Base-by-base conservation (phyloP, 2,797 vertebrate species). In the Falco cherrug region DNA sequence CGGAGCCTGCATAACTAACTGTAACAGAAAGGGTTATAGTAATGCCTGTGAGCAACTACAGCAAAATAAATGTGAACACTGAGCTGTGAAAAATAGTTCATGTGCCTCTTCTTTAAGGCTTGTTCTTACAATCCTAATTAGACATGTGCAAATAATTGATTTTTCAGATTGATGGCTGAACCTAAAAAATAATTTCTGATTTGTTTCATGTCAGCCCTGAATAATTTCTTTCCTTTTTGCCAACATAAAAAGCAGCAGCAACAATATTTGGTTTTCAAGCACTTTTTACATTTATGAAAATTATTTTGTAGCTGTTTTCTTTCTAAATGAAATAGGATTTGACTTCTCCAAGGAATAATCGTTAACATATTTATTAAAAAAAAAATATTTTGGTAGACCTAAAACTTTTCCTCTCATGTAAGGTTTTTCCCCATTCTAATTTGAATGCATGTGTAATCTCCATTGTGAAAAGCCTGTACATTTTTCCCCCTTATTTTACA, bases 1-100 rank as follows among this genome's bases (percentile, higher is more conserved):
- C 92, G 92, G 60, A 96, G 89, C 91, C 89, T 97, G 81, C 87
- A 93, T 91, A 95, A 96, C 89, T 73, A 47, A 96, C 47, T 84
- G 43, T 24, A 91, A 53, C 89, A 95, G 87, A 84, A 96, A 89
- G 35, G 56, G 50, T 54, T 57, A 20, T 7, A 82, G 78, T 56
- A 74, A 79, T 56, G 83, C 43, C 86, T 84, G 74, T 69, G 67
- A 90, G 43, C 35, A 89, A 48, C 33, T 28, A 59, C 9, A 71
- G 61, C 1, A 81, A 50, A 21, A 64, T 48, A 71, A 76, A 2
- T 3, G 10, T 74, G 63, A 88, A 90, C 87, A 63, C 37, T 67
- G 67, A 87, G 53, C 73, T 87, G 67, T 80, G 60, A 91, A 94
- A 94, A 93, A 87, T 69, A 76, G 76, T 61, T 85, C 90, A 68